Evolutionary conservation across 2,888 invertebrate genomes (phyloP).

Genomic region (Pristionchus exspectatus): DNA sequence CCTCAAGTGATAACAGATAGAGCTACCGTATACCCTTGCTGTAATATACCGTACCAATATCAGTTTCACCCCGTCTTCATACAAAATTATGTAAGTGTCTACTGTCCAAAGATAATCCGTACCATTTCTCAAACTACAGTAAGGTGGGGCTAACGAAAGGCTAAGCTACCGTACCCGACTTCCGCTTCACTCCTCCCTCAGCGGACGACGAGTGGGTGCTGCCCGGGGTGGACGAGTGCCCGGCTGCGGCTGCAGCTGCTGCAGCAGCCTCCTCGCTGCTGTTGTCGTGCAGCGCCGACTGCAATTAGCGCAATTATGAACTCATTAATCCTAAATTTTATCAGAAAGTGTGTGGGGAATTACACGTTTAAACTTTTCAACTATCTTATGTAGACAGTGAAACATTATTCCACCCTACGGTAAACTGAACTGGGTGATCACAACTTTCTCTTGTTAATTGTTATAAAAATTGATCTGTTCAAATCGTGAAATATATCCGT

Average conservation of each 20-base stretch:
- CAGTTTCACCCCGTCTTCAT: background rate
- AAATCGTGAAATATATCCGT: no score
- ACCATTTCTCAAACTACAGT: background rate
- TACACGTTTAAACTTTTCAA: no score
- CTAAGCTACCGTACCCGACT: constrained; percentile 17
- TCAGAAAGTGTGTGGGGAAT: no score
- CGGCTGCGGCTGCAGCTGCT: background rate
- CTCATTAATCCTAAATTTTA: no score
- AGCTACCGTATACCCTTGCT: no score
- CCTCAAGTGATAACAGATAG: no score
- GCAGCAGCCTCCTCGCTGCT: background rate
- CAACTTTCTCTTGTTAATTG: no score
- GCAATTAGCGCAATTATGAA: background rate
- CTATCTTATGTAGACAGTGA: no score
- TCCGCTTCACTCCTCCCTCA: background rate
- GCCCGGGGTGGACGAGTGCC: constrained; percentile 19
- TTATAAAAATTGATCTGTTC: no score
- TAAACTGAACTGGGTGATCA: no score
- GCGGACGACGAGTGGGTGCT: constrained; percentile 20
- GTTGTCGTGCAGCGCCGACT: background rate
- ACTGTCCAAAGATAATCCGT: background rate
- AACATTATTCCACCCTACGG: no score
- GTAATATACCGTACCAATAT: background rate
- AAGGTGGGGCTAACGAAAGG: background rate
- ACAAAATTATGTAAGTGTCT: background rate